Evolutionary conservation across 2,113 vertebrate species (phyloP).

Genomic region (Hymenochirus boettgeri): DNA sequence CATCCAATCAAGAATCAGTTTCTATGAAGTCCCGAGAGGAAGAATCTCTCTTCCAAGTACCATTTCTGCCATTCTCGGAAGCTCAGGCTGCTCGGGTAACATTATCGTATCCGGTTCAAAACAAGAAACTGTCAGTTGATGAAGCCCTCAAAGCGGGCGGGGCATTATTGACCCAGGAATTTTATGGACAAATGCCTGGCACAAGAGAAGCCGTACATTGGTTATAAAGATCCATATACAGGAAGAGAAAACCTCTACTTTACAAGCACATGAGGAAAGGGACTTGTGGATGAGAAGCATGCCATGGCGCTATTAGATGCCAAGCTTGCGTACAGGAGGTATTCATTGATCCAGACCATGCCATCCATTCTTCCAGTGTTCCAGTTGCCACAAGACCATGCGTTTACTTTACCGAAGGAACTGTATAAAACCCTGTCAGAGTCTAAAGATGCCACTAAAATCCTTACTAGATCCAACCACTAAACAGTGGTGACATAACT

Average conservation of each 20-base stretch:
- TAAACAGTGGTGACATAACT: conserved; percentile 55
- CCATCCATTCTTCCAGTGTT: conserved; percentile 51
- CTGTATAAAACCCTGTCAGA: conserved; percentile 43
- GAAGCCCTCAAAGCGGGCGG: conserved; percentile 56
- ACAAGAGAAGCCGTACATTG: conserved; percentile 54
- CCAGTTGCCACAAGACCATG: conserved; percentile 49
- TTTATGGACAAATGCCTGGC: conserved; percentile 52
- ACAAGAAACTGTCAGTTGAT: conserved; percentile 52
- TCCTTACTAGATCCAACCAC: conserved; percentile 55
- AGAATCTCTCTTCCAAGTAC: conserved; percentile 51
- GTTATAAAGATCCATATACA: conserved; percentile 65
- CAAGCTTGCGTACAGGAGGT: conserved; percentile 66
- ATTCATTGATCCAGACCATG: conserved; percentile 53
- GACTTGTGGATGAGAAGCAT: conserved; percentile 52
- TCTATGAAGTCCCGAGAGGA: conserved; percentile 72
- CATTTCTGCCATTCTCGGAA: conserved; percentile 70
- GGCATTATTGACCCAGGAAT: conserved; percentile 58
- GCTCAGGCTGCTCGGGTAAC: conserved; percentile 79
- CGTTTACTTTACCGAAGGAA: conserved; percentile 58
- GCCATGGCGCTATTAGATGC: conserved; percentile 63
- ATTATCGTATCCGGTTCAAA: conserved; percentile 50
- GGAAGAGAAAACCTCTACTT: conserved; percentile 59
- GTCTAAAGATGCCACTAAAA: conserved; percentile 5
- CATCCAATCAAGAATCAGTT: conserved; percentile 68
- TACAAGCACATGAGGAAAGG: conserved; percentile 69